Conservation (phyloP, 2,888 invertebrate genomes). For the Cheilosia urbana region DNA sequence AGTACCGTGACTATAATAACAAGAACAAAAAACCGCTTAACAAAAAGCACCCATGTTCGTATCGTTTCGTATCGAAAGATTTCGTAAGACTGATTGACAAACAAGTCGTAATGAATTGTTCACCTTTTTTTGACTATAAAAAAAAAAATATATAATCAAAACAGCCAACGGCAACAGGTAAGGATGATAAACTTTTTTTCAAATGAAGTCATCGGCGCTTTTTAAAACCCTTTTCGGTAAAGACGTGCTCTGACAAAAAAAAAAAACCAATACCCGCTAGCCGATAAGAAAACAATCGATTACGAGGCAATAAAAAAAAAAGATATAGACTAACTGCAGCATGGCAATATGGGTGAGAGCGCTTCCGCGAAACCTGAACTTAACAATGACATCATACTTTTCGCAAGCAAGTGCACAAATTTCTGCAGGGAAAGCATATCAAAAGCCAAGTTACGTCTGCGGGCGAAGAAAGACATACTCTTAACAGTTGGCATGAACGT, state of each 20-base stretch:
- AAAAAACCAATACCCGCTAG: slow-evolving; percentile 4
- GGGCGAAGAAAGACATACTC: no score
- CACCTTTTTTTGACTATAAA: no score
- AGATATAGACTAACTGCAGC: slow-evolving; percentile 19
- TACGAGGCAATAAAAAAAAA: slow-evolving; percentile 37
- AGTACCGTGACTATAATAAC: slow-evolving; percentile 31
- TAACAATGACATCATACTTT: slow-evolving; percentile 1
- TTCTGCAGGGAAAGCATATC: background rate
- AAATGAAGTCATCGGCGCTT: slow-evolving; percentile 64
- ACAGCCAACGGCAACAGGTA: slow-evolving; percentile 38
- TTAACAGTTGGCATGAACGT: background rate
- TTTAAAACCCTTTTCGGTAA: slow-evolving; percentile 44
- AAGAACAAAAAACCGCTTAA: slow-evolving; percentile 19
- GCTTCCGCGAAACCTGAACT: background rate
- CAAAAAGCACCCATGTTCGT: slow-evolving; percentile 48
- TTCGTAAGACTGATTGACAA: slow-evolving; percentile 64
- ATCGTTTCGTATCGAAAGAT: slow-evolving; percentile 55
- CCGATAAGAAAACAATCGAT: slow-evolving; percentile 45
- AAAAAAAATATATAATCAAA: slow-evolving; percentile 2
- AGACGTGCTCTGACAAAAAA: slow-evolving; percentile 1
- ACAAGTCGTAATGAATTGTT: slow-evolving; percentile 35
- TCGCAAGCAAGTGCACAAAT: background rate
- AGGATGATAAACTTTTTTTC: slow-evolving; percentile 7
- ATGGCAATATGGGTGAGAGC: background rate
- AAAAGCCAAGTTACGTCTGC: background rate